phyloP scores from a whole-genome alignment of 2,113 vertebrate species.

The Pterocles gutturalis region DNA sequence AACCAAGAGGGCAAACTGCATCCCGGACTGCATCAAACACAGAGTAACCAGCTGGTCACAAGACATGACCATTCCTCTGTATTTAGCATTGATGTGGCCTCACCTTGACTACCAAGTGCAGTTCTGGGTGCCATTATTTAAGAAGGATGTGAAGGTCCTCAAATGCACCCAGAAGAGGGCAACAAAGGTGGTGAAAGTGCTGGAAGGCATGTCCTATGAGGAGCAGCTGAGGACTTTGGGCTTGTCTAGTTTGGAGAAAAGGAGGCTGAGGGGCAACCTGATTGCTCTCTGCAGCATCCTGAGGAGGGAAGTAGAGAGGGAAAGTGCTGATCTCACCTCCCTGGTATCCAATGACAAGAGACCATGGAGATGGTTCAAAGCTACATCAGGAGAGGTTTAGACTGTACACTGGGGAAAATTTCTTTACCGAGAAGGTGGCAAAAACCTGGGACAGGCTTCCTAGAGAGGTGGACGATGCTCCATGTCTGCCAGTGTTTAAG shows the following conservation, averaged over 20 bases:
- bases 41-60: fast-evolving
- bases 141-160: not conserved
- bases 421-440: fast-evolving
- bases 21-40: not conserved
- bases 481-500: not conserved
- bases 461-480: not conserved
- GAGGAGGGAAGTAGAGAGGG: not conserved
- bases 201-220: not conserved
- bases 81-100: fast-evolving
- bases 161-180: not conserved
- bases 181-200: not conserved
- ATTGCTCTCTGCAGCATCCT: not conserved
- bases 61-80: not conserved
- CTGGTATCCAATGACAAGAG: not conserved
- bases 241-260: not conserved
- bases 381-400: fast-evolving
- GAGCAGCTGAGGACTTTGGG: not conserved
- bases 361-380: fast-evolving
- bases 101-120: fast-evolving
- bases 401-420: not conserved
- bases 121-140: not conserved
- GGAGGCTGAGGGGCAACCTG: fast-evolving
- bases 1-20: not conserved
- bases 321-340: not conserved
- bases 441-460: not conserved